Evolutionary conservation across 2,113 vertebrate species (phyloP).

Genomic region (Microcebus ravelobensis): DNA sequence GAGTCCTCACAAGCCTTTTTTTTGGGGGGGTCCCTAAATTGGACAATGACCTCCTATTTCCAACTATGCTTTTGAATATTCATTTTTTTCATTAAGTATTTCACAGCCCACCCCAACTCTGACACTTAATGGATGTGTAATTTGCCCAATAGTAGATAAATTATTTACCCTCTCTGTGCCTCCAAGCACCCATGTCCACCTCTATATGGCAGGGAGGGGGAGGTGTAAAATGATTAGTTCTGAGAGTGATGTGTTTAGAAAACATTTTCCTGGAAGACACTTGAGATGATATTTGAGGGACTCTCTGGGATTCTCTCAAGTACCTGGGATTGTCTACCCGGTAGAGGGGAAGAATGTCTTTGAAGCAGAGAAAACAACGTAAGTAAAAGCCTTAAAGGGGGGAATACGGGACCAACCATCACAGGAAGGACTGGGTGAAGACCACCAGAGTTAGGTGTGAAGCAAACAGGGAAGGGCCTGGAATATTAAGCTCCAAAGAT

Average conservation of each 20-base stretch:
- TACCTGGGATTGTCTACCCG: no score
- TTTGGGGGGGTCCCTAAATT: not conserved
- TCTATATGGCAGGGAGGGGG: not conserved
- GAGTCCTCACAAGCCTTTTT: not conserved
- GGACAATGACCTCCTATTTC: not conserved
- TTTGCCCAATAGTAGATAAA: rapidly evolving
- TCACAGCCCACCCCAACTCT: not conserved
- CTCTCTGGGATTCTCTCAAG: no score
- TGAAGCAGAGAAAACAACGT: not conserved
- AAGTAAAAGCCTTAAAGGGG: not conserved
- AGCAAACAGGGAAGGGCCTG: not conserved
- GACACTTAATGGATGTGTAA: not conserved
- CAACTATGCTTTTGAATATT: slow-evolving; percentile 11
- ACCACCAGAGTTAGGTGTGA: not conserved
- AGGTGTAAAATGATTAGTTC: not conserved
- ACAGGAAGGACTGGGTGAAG: not conserved
- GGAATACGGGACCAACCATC: not conserved
- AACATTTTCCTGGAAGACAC: not conserved
- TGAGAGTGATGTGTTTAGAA: not conserved
- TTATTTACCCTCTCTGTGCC: slow-evolving; percentile 16
- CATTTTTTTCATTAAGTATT: not conserved
- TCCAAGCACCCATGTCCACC: not conserved
- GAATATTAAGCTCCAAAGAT: not conserved
- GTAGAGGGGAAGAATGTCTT: no score
- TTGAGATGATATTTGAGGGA: not conserved